Evolutionary conservation across 2,888 invertebrate genomes (phyloP).

Genomic region (Phytoseiulus persimilis): DNA sequence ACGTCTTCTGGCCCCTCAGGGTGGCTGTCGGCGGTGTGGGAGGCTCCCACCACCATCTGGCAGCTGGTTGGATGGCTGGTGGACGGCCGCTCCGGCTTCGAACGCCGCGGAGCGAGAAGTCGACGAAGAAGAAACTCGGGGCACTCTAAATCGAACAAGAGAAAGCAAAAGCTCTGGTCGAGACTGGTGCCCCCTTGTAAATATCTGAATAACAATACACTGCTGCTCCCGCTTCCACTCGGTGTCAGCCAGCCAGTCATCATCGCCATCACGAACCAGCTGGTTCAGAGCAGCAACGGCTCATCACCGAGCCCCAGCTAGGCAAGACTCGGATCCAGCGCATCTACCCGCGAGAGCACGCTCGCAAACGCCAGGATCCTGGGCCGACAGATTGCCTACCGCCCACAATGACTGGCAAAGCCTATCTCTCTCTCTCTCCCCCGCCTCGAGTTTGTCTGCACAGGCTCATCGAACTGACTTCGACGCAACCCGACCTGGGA

Average conservation of each 20-base stretch:
- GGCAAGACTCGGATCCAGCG: not conserved
- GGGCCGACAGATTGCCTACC: not conserved
- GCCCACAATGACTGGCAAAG: not conserved
- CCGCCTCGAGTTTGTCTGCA: not conserved
- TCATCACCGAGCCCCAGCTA: not conserved
- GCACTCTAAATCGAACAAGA: slow-evolving; percentile 5
- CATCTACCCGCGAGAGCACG: not conserved
- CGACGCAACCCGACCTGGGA: not conserved
- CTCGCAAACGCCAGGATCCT: not conserved
- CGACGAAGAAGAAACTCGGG: not conserved
- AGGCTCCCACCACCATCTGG: not conserved
- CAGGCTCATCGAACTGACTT: not conserved
- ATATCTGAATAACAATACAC: slow-evolving; percentile 39
- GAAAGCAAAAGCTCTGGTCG: not conserved
- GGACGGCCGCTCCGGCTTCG: not conserved
- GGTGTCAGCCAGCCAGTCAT: not conserved
- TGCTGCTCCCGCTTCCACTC: not conserved
- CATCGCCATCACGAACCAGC: not conserved
- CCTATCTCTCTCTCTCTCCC: no score
- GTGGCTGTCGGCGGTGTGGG: not conserved
- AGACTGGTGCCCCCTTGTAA: slow-evolving; percentile 35
- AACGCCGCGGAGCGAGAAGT: not conserved
- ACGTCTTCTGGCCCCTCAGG: not conserved
- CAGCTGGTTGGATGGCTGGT: not conserved
- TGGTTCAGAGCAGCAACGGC: not conserved